Base-by-base conservation (phyloP, 2,113 vertebrate species). In the Clarias gariepinus region DNA sequence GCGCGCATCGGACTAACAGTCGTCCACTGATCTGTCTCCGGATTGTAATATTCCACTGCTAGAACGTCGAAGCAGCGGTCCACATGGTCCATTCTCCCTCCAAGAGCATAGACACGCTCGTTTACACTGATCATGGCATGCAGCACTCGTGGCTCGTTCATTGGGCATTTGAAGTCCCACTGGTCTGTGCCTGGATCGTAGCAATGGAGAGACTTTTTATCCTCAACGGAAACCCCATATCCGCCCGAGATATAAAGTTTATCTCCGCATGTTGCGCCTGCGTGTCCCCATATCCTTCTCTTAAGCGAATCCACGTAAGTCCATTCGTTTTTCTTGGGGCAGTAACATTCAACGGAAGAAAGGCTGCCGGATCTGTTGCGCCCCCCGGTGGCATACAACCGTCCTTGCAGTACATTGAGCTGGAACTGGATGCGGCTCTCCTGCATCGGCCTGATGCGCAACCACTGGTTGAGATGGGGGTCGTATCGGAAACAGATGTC, bases 401-500 rank as follows among this genome's bases (percentile, higher is more conserved):
- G 93, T 3, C 97, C 97, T 0, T 92, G 91, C 11, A 99, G 90
- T 0, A 96, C 96, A 0, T 95, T 96, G 52, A 99, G 96, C 90
- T 99, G 98, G 91, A 99, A 99, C 93, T 99, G 98, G 87, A 99
- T 99, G 23, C 98, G 95, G 86, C 96, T 96, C 93, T 99, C 98
- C 90, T 97, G 98, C 97, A 99, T 95, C 78, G 97, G 93, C 71
- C 95, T 97, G 89, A 99, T 96, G 21, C 97, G 96, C 88, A 99
- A 93, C 98, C 98, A 99, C 61, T 91, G 96, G 94, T 96, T 97
- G 2, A 97, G 93, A 89, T 99, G 98, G 0, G 98, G 97, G 84
- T 99, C 97, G 0, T 97, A 99, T n/a, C 98, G 97, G 85, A 96
- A 98, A 86, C 95, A 97, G 82, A 92, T 85, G 0, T 98, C 97